phyloP scores from a whole-genome alignment of 2,888 invertebrate species.

The Acrobasis repandana region DNA sequence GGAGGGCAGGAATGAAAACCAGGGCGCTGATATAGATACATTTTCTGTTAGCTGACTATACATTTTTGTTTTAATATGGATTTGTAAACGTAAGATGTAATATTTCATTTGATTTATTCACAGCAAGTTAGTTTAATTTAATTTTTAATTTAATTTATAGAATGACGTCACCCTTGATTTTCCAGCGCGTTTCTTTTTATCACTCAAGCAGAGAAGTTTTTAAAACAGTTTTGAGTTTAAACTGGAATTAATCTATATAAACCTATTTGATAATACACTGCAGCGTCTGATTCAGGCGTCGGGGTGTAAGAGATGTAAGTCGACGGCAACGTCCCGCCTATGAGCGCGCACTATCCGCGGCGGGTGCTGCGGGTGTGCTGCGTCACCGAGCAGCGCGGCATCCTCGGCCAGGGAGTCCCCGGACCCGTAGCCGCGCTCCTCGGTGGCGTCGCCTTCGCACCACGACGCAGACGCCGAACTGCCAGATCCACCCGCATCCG shows the following conservation, averaged over 20 bases:
- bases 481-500: constrained; percentile 65
- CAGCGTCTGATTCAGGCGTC: constrained; percentile 55
- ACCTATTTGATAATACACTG: constrained; percentile 10
- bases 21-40: too few species aligned
- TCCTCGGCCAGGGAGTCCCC: constrained; percentile 79
- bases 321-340: constrained; percentile 74
- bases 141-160: background rate
- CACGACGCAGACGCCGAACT: constrained; percentile 78
- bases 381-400: constrained; percentile 68
- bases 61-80: background rate
- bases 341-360: constrained; percentile 59
- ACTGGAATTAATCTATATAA: constrained; percentile 13
- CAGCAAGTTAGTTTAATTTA: constrained; percentile 8
- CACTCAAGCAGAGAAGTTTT: constrained; percentile 1
- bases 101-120: constrained; percentile 7
- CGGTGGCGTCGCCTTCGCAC: constrained; percentile 81
- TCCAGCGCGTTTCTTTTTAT: constrained; percentile 4
- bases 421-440: constrained; percentile 79
- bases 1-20: background rate
- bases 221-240: constrained; percentile 14
- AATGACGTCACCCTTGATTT: background rate
- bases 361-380: constrained; percentile 45
- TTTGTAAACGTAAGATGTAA: background rate
- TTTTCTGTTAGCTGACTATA: background rate
- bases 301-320: constrained; percentile 73